Evolutionary conservation across 1,140 invertebrate genomes (phyloP).

Genomic region (Cotesia vestalis): DNA sequence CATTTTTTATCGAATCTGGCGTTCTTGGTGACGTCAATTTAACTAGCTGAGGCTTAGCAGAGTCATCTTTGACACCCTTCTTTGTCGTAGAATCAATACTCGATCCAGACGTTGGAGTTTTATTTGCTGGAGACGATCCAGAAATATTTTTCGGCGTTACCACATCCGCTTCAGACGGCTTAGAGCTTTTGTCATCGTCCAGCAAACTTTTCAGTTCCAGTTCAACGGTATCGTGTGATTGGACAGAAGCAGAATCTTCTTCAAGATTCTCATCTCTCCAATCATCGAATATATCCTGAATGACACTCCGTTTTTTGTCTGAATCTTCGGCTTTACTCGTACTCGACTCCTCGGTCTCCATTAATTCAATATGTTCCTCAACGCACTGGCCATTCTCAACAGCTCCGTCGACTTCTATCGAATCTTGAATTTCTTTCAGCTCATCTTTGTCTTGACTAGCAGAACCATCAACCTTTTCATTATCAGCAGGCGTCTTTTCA

Average conservation of each 20-base stretch:
- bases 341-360: slow-evolving; percentile 11
- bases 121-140: slow-evolving; percentile 16
- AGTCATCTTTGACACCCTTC: too few relatives aligned
- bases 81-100: background rate
- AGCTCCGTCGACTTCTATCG: background rate
- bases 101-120: background rate
- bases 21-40: too few relatives aligned
- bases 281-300: slow-evolving; percentile 63
- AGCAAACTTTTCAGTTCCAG: slow-evolving; percentile 59
- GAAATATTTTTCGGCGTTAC: slow-evolving; percentile 30
- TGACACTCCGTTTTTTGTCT: slow-evolving; percentile 56
- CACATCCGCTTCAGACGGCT: slow-evolving; percentile 28
- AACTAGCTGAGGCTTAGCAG: too few relatives aligned
- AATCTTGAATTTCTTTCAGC: background rate
- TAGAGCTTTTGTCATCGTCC: slow-evolving; percentile 51
- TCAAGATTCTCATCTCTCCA: slow-evolving; percentile 58
- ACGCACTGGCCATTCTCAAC: too few relatives aligned
- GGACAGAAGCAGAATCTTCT: slow-evolving; percentile 36
- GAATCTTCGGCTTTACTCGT: background rate
- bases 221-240: slow-evolving; percentile 56
- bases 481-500: slow-evolving; percentile 41
- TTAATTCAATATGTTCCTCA: background rate
- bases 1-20: too few relatives aligned
- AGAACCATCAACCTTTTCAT: too few relatives aligned
- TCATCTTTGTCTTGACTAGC: background rate